Evolutionary conservation across 1,140 invertebrate species (phyloP).

Genomic region (Epicauta chinensis): DNA sequence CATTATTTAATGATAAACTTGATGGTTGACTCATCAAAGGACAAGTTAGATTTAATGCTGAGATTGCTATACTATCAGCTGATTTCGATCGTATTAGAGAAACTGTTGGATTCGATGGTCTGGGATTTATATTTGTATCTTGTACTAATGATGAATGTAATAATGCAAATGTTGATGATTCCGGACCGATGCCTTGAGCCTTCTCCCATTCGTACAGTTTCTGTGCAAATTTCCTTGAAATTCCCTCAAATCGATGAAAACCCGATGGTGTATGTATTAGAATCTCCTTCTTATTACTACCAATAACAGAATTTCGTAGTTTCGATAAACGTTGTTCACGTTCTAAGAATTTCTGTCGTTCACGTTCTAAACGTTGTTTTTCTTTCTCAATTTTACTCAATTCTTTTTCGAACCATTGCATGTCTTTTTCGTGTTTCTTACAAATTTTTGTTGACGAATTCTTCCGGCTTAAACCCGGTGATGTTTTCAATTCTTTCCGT

Average conservation of each 20-base stretch:
- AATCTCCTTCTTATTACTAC: conserved; percentile 59
- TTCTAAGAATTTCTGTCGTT: conserved; percentile 55
- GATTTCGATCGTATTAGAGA: conserved; percentile 60
- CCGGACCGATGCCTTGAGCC: conserved; percentile 69
- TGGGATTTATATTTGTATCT: neutral
- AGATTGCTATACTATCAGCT: conserved; percentile 55
- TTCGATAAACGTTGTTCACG: conserved; percentile 56
- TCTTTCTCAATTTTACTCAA: conserved; percentile 56
- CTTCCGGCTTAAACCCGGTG: conserved; percentile 37
- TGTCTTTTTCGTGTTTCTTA: conserved; percentile 42
- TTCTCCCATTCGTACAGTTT: conserved; percentile 90
- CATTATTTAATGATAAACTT: conserved; percentile 64
- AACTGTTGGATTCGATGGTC: conserved; percentile 2
- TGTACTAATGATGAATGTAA: conserved; percentile 50
- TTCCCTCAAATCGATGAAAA: conserved; percentile 76
- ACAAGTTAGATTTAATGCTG: conserved; percentile 28
- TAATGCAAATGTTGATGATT: conserved; percentile 72
- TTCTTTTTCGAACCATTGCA: conserved; percentile 55
- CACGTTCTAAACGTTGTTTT: conserved; percentile 54
- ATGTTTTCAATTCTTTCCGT: conserved; percentile 35
- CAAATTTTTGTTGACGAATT: conserved; percentile 23
- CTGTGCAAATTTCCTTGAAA: conserved; percentile 79
- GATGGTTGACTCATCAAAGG: conserved; percentile 52
- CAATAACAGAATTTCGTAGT: conserved; percentile 51
- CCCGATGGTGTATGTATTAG: conserved; percentile 73